These are phyloP conservation scores for Rhinophrynus dorsalis DNA, from an alignment of 2,797 vertebrate species.

Conservation along the genomic window DNA sequence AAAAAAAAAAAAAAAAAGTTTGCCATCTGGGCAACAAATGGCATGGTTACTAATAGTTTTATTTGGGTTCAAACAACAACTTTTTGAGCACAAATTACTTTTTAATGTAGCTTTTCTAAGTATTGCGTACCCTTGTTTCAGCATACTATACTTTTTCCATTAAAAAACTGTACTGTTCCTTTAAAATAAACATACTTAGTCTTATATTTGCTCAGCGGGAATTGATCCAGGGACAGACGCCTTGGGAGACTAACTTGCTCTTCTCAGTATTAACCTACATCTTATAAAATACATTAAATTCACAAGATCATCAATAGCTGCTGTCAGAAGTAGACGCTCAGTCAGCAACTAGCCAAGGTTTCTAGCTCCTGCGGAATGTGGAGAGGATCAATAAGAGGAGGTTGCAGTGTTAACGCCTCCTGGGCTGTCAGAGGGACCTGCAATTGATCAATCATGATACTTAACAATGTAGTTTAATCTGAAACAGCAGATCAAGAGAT, in stretches of 20 bases:
- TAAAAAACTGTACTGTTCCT: too few species aligned
- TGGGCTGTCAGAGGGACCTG: not conserved
- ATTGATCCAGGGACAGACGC: not conserved
- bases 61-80: too few species aligned
- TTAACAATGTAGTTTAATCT: not conserved
- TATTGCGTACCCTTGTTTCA: too few species aligned
- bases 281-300: slow-evolving; percentile 15
- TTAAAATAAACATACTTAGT: too few species aligned
- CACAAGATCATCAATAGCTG: slow-evolving; percentile 10
- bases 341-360: slow-evolving; percentile 18
- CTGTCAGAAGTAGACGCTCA: slow-evolving; percentile 7
- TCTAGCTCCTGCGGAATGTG: not conserved
- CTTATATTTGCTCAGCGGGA: not conserved
- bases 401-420: slow-evolving; percentile 6
- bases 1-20: too few species aligned
- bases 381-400: slow-evolving; percentile 12
- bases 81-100: too few species aligned
- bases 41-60: too few species aligned
- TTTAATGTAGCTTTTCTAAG: too few species aligned
- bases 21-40: too few species aligned
- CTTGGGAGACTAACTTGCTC: not conserved
- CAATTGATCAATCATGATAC: not conserved
- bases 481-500: too few species aligned
- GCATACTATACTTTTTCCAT: too few species aligned
- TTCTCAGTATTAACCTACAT: not conserved